Base-by-base conservation (phyloP, 2,113 vertebrate genomes). In the Addax nasomaculatus region DNA sequence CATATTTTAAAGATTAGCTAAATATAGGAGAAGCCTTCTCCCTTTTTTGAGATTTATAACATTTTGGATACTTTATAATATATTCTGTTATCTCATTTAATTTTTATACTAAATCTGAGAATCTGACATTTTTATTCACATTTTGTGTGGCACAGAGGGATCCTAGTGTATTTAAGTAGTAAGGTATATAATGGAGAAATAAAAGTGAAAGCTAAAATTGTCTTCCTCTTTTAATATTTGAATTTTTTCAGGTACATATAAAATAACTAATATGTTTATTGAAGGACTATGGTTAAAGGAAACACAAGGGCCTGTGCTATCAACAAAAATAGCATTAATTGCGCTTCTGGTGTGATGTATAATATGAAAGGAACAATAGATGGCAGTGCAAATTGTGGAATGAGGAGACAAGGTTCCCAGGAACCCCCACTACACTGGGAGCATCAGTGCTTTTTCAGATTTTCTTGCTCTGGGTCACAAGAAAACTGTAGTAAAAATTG, bases 371-470 rank as follows among this genome's bases (percentile, higher is more conserved):
- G 51, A 23, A 1, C n/a, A 29, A 39, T 19, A 17, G 29, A 76
- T 10, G 16, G 4, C 12, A 9, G 25, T 73, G 30, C 36, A 25
- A 45, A 80, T 53, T 55, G 27, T 30, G 36, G 36, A 23, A 8
- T 11, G 5, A 39, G 11, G 13, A 39, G 30, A 30, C 27, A 15
- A 13, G 13, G 14, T 55, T 55, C 47, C 62, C 7, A 5, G 43
- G 21, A 45, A 6, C 3, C 51, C 13, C 30, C 30, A 13, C 10
- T 33, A 15, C 12, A 12, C 4, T 76, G 25, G 19, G 3, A 14
- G 12, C 3, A 25, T 27, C 19, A 1, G 0, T 6, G 3, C 6
- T 43, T 23, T 55, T 55, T 23, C 45, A 67, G 0, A 19, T 78
- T 85, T 85, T 51, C 3, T 25, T 76, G 25, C 43, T 17, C 10